Percentiles rank a stretch among this genome's conserved stretches.
phyloP scores from a whole-genome alignment of 2,888 invertebrate genomes.

The Orgyia antiqua region DNA sequence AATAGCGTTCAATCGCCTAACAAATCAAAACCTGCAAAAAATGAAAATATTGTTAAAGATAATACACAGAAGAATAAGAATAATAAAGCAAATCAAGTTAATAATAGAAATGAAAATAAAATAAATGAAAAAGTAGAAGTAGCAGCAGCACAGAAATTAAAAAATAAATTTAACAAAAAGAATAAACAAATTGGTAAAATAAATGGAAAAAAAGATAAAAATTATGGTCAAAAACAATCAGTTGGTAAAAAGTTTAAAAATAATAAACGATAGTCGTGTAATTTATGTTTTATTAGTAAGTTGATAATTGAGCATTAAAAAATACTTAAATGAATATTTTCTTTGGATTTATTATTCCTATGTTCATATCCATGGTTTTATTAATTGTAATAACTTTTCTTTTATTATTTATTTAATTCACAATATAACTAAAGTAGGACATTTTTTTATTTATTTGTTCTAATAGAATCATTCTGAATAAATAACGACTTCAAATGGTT shows the following conservation, averaged over 20 bases:
- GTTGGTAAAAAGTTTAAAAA: slow-evolving; percentile 37
- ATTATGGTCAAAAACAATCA: slow-evolving; percentile 23
- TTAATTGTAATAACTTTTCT: no score
- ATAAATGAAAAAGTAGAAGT: slow-evolving; percentile 44
- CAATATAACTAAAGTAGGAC: no score
- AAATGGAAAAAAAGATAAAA: slow-evolving; percentile 34
- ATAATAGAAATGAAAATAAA: slow-evolving; percentile 34
- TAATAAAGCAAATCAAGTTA: slow-evolving; percentile 4
- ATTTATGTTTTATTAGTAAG: no score
- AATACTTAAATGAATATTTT: no score
- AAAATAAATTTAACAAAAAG: slow-evolving; percentile 52
- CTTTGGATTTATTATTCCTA: no score
- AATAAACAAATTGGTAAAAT: slow-evolving; percentile 58
- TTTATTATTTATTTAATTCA: no score
- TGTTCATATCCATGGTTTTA: no score
- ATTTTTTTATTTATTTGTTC: no score
- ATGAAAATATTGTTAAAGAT: no score
- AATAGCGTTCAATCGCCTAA: background rate
- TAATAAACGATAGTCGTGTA: slow-evolving; percentile 21
- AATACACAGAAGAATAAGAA: background rate
- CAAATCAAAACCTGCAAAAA: background rate
- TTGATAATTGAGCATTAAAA: no score
- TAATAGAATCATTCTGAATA: no score
- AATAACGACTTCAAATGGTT: no score
- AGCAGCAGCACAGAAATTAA: slow-evolving; percentile 50